These are phyloP conservation scores for Fregata magnificens DNA, from an alignment of 2,113 vertebrate genomes.

Conservation along the genomic window DNA sequence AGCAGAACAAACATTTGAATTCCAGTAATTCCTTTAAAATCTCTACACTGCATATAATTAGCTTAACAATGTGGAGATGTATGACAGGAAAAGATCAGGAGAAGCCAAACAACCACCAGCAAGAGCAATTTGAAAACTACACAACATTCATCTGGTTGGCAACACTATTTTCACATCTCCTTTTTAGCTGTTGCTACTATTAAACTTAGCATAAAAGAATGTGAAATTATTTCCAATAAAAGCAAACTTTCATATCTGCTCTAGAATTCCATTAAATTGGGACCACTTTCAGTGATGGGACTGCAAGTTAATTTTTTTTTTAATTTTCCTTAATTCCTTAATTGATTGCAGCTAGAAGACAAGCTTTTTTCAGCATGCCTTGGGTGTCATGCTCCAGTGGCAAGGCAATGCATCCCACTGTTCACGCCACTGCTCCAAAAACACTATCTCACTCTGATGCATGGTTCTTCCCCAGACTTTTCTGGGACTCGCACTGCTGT, in stretches of 20 bases:
- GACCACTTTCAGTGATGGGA: neutral
- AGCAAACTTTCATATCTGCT: neutral
- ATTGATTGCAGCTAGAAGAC: neutral
- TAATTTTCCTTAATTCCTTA: neutral
- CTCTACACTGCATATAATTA: neutral
- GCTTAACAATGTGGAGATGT: neutral
- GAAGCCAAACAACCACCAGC: neutral
- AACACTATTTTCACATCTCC: neutral
- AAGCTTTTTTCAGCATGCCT: neutral
- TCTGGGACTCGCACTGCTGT: neutral
- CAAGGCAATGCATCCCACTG: neutral
- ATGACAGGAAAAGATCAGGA: neutral
- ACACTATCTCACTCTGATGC: rapidly evolving
- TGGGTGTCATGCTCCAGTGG: rapidly evolving
- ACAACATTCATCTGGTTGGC: neutral
- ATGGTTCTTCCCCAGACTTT: neutral
- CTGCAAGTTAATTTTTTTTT: neutral
- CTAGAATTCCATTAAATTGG: neutral
- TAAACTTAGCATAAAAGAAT: neutral
- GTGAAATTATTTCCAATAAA: neutral
- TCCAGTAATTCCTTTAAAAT: neutral
- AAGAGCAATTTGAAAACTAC: neutral
- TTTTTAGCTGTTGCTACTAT: neutral
- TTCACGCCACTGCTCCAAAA: neutral
- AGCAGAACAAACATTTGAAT: neutral